Conservation (phyloP, 2,888 invertebrate genomes). For the Meta bourneti region DNA sequence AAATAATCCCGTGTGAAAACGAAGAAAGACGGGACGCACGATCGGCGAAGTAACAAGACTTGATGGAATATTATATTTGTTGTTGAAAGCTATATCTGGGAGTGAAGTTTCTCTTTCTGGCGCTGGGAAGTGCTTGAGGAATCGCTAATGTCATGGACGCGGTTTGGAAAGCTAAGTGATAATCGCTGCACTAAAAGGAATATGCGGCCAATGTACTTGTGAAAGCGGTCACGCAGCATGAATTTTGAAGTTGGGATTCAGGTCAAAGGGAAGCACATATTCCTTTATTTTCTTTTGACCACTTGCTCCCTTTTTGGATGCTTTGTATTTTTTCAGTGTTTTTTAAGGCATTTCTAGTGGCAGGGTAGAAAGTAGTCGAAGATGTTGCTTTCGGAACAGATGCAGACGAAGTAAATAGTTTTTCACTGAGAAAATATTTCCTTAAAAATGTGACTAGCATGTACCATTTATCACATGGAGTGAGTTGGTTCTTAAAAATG, state of each 20-base stretch:
- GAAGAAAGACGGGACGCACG: background rate
- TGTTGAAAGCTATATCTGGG: background rate
- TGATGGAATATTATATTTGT: conserved; percentile 16
- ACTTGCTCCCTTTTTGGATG: background rate
- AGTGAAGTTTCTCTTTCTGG: background rate
- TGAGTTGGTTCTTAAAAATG: too few species aligned
- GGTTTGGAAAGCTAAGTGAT: background rate
- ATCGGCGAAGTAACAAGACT: background rate
- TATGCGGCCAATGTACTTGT: background rate
- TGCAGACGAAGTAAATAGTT: background rate
- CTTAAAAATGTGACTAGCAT: background rate
- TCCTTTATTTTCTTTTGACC: conserved; percentile 24
- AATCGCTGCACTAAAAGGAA: conserved; percentile 21
- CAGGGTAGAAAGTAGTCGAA: background rate
- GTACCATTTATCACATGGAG: too few species aligned
- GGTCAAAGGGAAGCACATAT: conserved; percentile 9
- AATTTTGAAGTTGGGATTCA: conserved; percentile 40
- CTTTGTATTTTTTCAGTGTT: background rate
- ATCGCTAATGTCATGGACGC: conserved; percentile 15
- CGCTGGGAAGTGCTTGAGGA: background rate
- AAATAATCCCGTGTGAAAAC: background rate
- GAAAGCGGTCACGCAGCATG: conserved; percentile 30
- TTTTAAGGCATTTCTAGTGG: background rate
- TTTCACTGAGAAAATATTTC: background rate
- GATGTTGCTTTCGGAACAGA: background rate